Conservation (phyloP, 2,888 invertebrate species). For the Agriopis aurantiaria region DNA sequence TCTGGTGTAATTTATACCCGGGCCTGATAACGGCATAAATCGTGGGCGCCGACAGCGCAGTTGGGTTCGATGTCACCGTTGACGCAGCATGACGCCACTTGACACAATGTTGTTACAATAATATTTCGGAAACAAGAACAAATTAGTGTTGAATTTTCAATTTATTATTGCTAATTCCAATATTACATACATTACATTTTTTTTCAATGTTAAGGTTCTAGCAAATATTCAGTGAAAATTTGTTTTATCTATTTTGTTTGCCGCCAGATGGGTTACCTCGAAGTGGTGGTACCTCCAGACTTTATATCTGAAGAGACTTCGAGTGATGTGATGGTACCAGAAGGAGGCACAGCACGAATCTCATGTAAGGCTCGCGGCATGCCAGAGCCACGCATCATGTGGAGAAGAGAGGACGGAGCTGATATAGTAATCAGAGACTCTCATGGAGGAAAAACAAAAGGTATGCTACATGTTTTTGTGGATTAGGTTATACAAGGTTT, state of each 20-base stretch:
- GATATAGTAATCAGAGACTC: slow-evolving; percentile 92
- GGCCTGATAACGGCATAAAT: slow-evolving; percentile 84
- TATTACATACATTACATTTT: too few relatives aligned
- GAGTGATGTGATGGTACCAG: slow-evolving; percentile 95
- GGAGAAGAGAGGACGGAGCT: slow-evolving; percentile 94
- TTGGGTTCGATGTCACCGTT: slow-evolving; percentile 75
- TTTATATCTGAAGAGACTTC: slow-evolving; percentile 95
- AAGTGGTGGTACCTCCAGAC: slow-evolving; percentile 96
- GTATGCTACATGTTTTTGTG: slow-evolving; percentile 62
- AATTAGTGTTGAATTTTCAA: slow-evolving; percentile 14
- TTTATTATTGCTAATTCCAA: background rate
- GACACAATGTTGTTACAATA: slow-evolving; percentile 60
- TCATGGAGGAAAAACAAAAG: slow-evolving; percentile 88
- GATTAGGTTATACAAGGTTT: background rate
- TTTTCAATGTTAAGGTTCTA: background rate
- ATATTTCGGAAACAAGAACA: slow-evolving; percentile 48
- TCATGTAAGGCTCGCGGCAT: slow-evolving; percentile 92
- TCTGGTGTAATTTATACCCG: slow-evolving; percentile 81
- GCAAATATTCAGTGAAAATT: too few relatives aligned
- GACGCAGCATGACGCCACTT: slow-evolving; percentile 77
- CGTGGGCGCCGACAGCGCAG: slow-evolving; percentile 75
- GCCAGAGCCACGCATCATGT: slow-evolving; percentile 92
- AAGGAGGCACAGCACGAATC: slow-evolving; percentile 91
- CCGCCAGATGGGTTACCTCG: slow-evolving; percentile 92
- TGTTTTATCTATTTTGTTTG: slow-evolving; percentile 20